phyloP scores from a whole-genome alignment of 2,113 vertebrate genomes.

The Rallus limicola region DNA sequence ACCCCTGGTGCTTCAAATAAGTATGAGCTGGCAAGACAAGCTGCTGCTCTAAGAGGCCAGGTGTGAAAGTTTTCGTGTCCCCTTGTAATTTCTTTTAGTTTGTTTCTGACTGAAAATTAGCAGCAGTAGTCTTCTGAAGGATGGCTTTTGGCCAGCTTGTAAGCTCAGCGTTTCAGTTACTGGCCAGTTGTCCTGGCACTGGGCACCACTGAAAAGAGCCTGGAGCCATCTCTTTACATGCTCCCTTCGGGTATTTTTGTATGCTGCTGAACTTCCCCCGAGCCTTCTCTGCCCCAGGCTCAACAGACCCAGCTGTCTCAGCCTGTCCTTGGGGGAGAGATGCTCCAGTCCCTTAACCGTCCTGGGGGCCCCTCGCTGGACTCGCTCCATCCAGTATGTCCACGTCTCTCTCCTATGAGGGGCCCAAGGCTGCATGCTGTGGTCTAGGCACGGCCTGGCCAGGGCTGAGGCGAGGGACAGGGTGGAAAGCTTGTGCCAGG shows the following conservation, averaged over 20 bases:
- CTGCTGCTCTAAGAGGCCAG: background rate
- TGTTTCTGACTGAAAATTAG: background rate
- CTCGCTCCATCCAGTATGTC: background rate
- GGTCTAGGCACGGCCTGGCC: background rate
- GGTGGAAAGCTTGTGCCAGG: background rate
- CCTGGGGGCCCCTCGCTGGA: background rate
- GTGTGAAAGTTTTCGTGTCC: background rate
- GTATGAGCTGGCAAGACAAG: background rate
- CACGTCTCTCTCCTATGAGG: accelerated
- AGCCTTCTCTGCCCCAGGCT: background rate
- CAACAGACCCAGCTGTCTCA: background rate
- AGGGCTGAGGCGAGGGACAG: background rate
- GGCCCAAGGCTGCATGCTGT: background rate
- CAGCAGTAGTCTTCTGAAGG: background rate
- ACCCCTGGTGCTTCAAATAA: background rate
- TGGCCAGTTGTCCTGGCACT: background rate
- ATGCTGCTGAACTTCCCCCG: background rate
- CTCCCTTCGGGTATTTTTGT: background rate
- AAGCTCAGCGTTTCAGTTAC: background rate
- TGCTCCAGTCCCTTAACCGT: background rate
- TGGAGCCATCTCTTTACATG: background rate
- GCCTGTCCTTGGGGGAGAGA: background rate
- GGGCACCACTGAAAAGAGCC: background rate
- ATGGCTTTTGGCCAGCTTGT: background rate
- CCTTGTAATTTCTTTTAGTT: background rate